Evolutionary conservation across 2,888 invertebrate species (phyloP).

Genomic region (Synanthedon myopaeformis): DNA sequence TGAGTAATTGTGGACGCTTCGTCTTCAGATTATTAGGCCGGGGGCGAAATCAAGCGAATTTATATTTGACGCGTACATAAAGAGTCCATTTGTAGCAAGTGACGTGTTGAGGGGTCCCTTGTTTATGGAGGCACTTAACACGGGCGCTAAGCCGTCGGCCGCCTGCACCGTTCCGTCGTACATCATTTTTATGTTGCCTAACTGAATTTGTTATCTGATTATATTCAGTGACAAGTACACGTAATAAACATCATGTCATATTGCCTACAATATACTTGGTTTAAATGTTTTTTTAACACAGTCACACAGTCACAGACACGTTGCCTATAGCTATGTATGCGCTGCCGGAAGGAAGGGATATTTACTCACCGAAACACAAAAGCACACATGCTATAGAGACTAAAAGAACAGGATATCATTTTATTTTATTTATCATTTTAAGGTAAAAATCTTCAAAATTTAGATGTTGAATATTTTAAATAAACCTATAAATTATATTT

Average conservation of each 20-base stretch:
- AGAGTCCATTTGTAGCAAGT: slow-evolving; percentile 47
- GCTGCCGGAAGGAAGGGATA: no score
- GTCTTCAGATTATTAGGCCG: background rate
- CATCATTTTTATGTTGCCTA: slow-evolving; percentile 29
- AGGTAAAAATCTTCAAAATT: no score
- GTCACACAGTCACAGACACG: no score
- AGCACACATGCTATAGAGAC: no score
- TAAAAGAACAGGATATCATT: no score
- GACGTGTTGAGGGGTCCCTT: slow-evolving; percentile 39
- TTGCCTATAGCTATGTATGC: no score
- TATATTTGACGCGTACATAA: slow-evolving; percentile 40
- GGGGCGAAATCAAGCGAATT: slow-evolving; percentile 22
- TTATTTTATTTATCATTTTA: no score
- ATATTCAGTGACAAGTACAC: slow-evolving; percentile 24
- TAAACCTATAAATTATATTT: no score
- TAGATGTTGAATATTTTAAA: no score
- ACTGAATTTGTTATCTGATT: slow-evolving; percentile 44
- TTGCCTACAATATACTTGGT: slow-evolving; percentile 5
- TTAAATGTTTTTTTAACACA: no score
- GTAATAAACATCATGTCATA: slow-evolving; percentile 28
- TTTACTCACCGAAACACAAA: no score
- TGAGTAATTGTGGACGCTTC: background rate
- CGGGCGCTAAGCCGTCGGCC: slow-evolving; percentile 25
- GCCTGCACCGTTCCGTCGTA: slow-evolving; percentile 14
- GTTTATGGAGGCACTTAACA: slow-evolving; percentile 52